These are phyloP conservation scores for Chaitophorus viminalis DNA, from an alignment of 2,888 invertebrate genomes.

Conservation along the genomic window DNA sequence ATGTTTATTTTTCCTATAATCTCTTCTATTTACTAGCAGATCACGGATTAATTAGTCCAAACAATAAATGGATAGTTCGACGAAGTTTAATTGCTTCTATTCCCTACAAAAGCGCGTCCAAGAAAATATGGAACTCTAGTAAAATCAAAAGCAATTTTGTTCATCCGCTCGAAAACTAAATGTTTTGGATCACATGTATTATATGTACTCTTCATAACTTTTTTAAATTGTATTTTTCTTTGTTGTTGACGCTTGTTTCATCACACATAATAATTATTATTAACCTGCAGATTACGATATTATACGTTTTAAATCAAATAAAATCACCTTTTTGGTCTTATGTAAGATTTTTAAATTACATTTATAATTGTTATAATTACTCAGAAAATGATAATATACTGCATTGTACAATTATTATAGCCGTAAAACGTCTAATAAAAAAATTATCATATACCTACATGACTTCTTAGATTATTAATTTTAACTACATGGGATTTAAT, in stretches of 20 bases:
- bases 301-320: too few relatives aligned
- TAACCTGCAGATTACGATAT: too few relatives aligned
- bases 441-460: neutral
- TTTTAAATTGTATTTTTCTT: neutral
- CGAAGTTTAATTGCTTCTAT: too few relatives aligned
- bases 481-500: neutral
- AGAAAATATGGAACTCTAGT: neutral
- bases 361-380: neutral
- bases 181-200: neutral
- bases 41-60: neutral
- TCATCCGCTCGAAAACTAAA: neutral
- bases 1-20: neutral
- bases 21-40: neutral
- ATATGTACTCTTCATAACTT: neutral
- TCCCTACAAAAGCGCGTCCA: too few relatives aligned
- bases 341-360: neutral
- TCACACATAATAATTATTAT: too few relatives aligned
- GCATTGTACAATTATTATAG: neutral
- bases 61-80: too few relatives aligned
- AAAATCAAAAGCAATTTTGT: neutral
- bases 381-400: neutral
- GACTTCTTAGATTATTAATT: neutral
- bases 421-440: neutral
- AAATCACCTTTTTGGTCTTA: neutral
- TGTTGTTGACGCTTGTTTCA: neutral